These are phyloP conservation scores for Portevinia maculata DNA, from an alignment of 2,888 invertebrate genomes.

Conservation along the genomic window DNA sequence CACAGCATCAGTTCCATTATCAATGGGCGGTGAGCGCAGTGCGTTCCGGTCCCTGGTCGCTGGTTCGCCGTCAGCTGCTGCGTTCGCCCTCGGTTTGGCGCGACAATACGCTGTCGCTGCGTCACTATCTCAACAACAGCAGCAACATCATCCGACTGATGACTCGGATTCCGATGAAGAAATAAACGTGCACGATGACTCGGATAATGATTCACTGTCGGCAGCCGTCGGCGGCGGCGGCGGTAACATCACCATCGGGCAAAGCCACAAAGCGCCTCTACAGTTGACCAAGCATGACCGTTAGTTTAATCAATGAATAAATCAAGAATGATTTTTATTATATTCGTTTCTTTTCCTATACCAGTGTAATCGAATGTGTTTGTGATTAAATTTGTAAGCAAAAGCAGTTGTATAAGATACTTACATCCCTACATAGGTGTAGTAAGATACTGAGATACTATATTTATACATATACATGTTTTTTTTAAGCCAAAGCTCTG, in stretches of 20 bases:
- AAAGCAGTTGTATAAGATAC: conserved; percentile 41
- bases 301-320: conserved; percentile 60
- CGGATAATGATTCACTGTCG: conserved; percentile 79
- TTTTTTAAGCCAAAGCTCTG: conserved; percentile 68
- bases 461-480: conserved; percentile 22
- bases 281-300: conserved; percentile 83
- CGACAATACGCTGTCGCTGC: conserved; percentile 81
- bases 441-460: conserved; percentile 48
- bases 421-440: no score
- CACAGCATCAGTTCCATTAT: conserved; percentile 82
- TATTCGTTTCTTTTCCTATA: conserved; percentile 24
- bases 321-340: neutral
- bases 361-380: conserved; percentile 73
- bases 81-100: conserved; percentile 82
- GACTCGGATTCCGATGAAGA: conserved; percentile 86
- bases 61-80: conserved; percentile 86
- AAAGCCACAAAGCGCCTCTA: conserved; percentile 77
- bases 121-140: conserved; percentile 80
- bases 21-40: conserved; percentile 95
- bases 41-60: conserved; percentile 91
- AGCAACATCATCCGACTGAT: conserved; percentile 77
- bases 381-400: conserved; percentile 71
- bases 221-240: conserved; percentile 57
- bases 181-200: conserved; percentile 91
- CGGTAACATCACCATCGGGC: conserved; percentile 71